Conservation (phyloP, 1,140 invertebrate species). For the Arion vulgaris region DNA sequence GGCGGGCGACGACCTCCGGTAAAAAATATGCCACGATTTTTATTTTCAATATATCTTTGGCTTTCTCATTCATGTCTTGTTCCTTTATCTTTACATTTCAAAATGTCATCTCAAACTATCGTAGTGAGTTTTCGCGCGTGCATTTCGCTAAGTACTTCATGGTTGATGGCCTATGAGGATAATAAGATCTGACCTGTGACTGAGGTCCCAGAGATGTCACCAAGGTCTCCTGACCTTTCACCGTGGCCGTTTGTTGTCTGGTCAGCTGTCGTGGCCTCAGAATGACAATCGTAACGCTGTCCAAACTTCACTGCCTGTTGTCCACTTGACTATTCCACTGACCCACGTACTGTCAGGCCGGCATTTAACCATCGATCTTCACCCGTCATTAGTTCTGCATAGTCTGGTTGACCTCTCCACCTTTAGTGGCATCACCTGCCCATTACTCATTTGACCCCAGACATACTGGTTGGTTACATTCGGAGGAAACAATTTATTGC, state of each 20-base stretch:
- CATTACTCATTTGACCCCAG: not conserved
- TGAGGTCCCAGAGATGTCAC: not conserved
- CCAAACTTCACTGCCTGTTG: not conserved
- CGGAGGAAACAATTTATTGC: not conserved
- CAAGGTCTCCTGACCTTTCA: not conserved
- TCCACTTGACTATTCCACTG: not conserved
- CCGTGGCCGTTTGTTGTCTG: not conserved
- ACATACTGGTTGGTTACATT: not conserved
- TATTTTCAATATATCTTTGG: no score
- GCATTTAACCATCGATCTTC: not conserved
- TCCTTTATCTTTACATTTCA: no score
- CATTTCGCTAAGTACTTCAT: not conserved
- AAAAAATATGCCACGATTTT: no score
- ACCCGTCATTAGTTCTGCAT: not conserved
- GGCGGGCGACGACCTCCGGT: no score
- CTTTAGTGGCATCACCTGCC: not conserved
- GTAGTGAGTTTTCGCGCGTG: no score
- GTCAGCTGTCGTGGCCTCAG: not conserved
- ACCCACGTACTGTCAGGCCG: not conserved
- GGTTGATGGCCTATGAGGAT: not conserved
- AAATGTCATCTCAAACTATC: no score
- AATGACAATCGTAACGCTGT: not conserved
- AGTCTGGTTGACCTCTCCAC: not conserved
- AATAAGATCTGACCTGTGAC: not conserved
- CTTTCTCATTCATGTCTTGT: no score